Base-by-base conservation (phyloP, 2,113 vertebrate genomes). In the Gila orcuttii region DNA sequence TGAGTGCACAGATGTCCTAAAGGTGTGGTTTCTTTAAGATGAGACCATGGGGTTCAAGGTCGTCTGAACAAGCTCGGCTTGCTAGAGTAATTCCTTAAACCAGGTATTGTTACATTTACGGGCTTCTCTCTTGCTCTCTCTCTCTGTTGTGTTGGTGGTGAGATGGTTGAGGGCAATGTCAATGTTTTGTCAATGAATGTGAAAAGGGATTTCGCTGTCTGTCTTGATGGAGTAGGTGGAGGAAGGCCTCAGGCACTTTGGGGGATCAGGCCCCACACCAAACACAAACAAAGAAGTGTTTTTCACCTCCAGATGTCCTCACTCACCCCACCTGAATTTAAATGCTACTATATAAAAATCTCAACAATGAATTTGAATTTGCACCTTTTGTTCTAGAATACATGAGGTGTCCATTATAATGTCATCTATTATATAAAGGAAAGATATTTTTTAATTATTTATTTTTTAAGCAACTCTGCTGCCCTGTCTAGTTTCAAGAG, bases 221-320 rank as follows among this genome's bases (percentile, higher is more conserved):
- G 88, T 90, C 90, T 89, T 89, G 36, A 60, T 84, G 81, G 86
- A 88, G 86, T 90, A 88, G 87, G 33, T 6, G 88, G 76, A 87
- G 89, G 90, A 92, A 88, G 86, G 90, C 92, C 89, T 31, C 71
- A 85, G 90, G 91, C 91, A 84, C 59, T 82, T 69, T 81, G 82
- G 79, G 90, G 87, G 91, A 93, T 94, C 92, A 92, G 74, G 90
- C 90, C 90, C 91, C 88, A 85, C 80, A 87, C 88, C 83, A 77
- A 92, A 89, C 93, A 90, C 92, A 92, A 92, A 93, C 91, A 93
- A 79, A 76, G 86, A 88, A 80, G 76, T 59, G 23, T 31, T 59
- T 57, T 82, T 83, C 71, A 62, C 75, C 86, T 79, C 81, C 88
- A 8, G 62, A 90, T 88, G 91, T 90, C 92, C 89, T 89, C 82